phyloP scores from a whole-genome alignment of 1,140 invertebrate genomes.

The Bombus sibiricus region DNA sequence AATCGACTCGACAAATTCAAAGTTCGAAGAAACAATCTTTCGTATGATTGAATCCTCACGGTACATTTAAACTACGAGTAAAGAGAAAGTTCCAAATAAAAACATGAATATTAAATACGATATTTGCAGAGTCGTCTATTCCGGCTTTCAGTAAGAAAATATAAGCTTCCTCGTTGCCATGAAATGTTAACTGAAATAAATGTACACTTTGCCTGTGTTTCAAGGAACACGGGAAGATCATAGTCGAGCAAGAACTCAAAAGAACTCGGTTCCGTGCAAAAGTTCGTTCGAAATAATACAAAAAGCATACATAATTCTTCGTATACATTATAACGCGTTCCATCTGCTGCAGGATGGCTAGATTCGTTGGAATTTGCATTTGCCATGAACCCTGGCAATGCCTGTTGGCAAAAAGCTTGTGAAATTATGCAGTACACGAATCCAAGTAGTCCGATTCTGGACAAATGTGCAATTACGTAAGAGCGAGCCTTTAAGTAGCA shows the following conservation, averaged over 20 bases:
- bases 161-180: not conserved
- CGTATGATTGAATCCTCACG: not conserved
- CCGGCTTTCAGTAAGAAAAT: not conserved
- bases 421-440: slow-evolving; percentile 8
- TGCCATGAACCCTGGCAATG: not conserved
- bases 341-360: not conserved
- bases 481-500: not conserved
- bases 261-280: not conserved
- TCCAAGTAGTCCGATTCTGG: slow-evolving; percentile 1
- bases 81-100: not conserved
- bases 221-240: slow-evolving; percentile 7
- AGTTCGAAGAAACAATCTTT: not conserved
- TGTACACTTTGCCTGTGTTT: not conserved
- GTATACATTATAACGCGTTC: slow-evolving; percentile 20
- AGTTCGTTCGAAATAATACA: slow-evolving; percentile 38
- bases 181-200: slow-evolving; percentile 39
- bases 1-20: too few species aligned
- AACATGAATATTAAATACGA: not conserved
- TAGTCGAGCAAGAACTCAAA: slow-evolving; percentile 12
- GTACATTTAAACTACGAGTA: not conserved
- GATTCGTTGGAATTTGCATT: slow-evolving; percentile 27
- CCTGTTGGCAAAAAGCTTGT: not conserved
- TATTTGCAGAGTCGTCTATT: not conserved
- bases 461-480: slow-evolving; percentile 32
- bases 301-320: slow-evolving; percentile 38